Base-by-base conservation (phyloP, 2,888 invertebrate species). In the Julus scanicus region DNA sequence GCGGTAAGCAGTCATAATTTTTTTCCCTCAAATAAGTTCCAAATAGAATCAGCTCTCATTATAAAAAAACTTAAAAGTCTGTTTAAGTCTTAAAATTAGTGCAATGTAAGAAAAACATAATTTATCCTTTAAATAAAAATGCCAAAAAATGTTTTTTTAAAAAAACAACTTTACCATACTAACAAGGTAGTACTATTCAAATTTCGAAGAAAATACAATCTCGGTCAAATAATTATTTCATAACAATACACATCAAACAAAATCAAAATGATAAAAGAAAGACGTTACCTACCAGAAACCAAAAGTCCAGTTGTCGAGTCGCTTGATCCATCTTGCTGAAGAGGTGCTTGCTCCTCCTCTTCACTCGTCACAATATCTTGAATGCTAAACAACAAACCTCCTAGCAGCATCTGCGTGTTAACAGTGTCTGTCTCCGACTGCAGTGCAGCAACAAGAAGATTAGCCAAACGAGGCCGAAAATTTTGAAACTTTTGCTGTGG, bases 361-460 rank as follows among this genome's bases (percentile, higher is more conserved):
- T 97, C 96, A 91, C 94, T 95, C 84, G 95, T 94, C 0, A 96
- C 95, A 11, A 96, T 95, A 92, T 97, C 96, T 92, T 96, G 96
- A 4, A 97, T 96, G 90, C 95, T 94, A 87, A 96, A 93, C 91
- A 96, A 93, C 84, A 97, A 93, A 9, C 96, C 96, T 86, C 96
- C 95, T 63, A 98, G 93, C 57, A 97, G 93, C 95, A 97, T 96
- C 91, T 97, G 97, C 3, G 97, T 96, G 92, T 98, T 98, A 90
- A 95, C 94, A 0, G 97, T 94, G 93, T 98, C 97, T 0, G 94
- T 94, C 92, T 98, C 97, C 85, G 95, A 95, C 93, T 96, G 95
- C 39, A 98, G 93, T 2, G 97, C 96, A 91, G 95, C 96, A 92
- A 97, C 95, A 29, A 98, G 93, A 44, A 97, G 94, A 92, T 97